Evolutionary conservation across 2,888 invertebrate genomes (phyloP), one percentile per base, ranked within the genome.

Genomic region (Drosophila peninsularis): DNA sequence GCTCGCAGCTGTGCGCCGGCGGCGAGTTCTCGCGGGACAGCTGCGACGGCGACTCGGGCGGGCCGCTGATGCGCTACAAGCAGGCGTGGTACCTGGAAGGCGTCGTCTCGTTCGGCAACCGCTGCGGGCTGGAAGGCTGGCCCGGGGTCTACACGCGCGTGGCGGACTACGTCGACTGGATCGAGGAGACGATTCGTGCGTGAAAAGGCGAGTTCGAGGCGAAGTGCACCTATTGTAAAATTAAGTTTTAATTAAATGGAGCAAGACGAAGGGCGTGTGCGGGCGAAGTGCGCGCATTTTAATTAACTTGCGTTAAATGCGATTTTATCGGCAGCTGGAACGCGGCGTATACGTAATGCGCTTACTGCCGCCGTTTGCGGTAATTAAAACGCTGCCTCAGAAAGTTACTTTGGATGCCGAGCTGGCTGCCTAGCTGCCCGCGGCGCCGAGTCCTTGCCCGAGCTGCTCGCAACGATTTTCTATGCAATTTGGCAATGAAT

Each of bases 61-160:
- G 95, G 0, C 95, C 95, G 0, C 89, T 95, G 37, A 93, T 94
- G 91, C 84, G 90, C 1, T 90, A 89, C 14, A 89, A 90, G 7
- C 89, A 92, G 4, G 82, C 81, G 21, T 90, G 90, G 85, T 90
- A 71, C 32, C 71, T 90, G 49, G 91, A 91, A 58, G 94, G 94
- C 19, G 85, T 94, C 41, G 93, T 94, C 0, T 94, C 94, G 0
- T 93, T 93, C 81, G 94, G 94, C 41, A 93, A 93, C 47, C 88
- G 90, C 3, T 92, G 92, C 39, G 92, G 92, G 11, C 85, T 92
- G 13, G 92, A 93, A n/a, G 94, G 94, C 1, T 94, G 94, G 93
- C 96, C 96, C 0, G 96, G 95, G 0, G 94, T 96, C 4, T 96
- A 96, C 90, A 96, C 95, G 0, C 93, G 94, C 42, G 94, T 96